phyloP scores from a whole-genome alignment of 2,888 invertebrate species.

The Athalia cordata region DNA sequence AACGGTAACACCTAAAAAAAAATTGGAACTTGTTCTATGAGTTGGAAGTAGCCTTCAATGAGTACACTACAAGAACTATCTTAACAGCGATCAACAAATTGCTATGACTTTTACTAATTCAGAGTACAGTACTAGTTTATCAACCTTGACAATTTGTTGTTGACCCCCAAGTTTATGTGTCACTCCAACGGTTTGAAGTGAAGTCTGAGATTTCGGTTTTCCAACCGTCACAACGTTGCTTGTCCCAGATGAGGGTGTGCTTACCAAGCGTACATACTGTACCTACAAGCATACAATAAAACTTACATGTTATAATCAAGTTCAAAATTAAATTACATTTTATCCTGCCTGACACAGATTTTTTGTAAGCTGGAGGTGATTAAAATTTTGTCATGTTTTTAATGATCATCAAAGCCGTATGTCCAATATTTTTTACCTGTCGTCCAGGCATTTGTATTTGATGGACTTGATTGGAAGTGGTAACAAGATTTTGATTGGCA shows the following conservation, averaged over 20 bases:
- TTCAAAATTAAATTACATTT: constrained; percentile 14
- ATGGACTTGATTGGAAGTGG: constrained; percentile 77
- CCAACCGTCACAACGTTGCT: constrained; percentile 70
- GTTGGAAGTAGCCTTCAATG: too few relatives aligned
- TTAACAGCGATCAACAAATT: too few relatives aligned
- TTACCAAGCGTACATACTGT: constrained; percentile 84
- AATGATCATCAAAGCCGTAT: neutral
- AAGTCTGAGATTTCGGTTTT: constrained; percentile 66
- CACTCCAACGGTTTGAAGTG: constrained; percentile 67
- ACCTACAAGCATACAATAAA: constrained; percentile 67
- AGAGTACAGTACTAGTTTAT: constrained; percentile 2
- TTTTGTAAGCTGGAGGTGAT: neutral
- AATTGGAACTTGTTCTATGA: too few relatives aligned
- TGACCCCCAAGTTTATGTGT: constrained; percentile 67
- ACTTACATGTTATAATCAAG: neutral
- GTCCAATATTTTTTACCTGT: constrained; percentile 75
- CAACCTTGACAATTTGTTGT: constrained; percentile 70
- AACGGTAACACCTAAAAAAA: constrained; percentile 66
- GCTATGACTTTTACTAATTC: neutral
- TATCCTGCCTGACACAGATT: neutral
- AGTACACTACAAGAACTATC: too few relatives aligned
- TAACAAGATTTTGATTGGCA: constrained; percentile 72
- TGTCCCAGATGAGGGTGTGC: constrained; percentile 73
- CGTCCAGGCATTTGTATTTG: constrained; percentile 84
- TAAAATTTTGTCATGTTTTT: neutral